Percentiles rank a stretch among this genome's conserved stretches.
Conservation (phyloP, 2,797 vertebrate species). For the Chrysocyon brachyurus region DNA sequence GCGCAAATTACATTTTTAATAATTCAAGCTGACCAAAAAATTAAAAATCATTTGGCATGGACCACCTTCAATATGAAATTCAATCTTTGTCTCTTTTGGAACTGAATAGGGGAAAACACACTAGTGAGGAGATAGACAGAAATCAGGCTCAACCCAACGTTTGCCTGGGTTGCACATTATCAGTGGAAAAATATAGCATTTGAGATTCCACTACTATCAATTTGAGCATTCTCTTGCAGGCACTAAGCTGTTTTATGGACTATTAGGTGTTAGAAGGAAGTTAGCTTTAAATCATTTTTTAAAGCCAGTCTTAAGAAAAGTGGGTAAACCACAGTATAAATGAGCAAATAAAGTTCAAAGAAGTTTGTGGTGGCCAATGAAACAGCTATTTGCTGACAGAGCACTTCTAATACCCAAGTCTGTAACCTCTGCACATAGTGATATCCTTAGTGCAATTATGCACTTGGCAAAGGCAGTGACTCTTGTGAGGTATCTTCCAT, state of each 20-base stretch:
- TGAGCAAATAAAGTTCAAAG: constrained; percentile 73
- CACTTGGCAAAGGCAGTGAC: constrained; percentile 44
- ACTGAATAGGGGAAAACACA: not conserved
- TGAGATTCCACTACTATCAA: constrained; percentile 34
- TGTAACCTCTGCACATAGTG: not conserved
- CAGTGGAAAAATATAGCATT: constrained; percentile 9
- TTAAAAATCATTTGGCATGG: not conserved
- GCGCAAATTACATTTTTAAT: constrained; percentile 45
- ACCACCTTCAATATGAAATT: not conserved
- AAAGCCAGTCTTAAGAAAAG: constrained; percentile 58
- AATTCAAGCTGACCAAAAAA: not conserved
- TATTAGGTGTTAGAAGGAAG: constrained; percentile 57
- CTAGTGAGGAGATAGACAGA: constrained; percentile 3
- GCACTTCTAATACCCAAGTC: not conserved
- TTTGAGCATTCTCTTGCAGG: constrained; percentile 49
- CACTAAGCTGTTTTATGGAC: constrained; percentile 46
- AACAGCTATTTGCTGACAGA: constrained; percentile 53
- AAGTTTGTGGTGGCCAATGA: constrained; percentile 38
- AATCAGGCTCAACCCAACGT: not conserved
- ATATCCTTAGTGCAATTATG: not conserved
- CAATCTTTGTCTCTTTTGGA: constrained; percentile 9
- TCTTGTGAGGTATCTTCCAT: constrained; percentile 44
- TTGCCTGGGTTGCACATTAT: not conserved
- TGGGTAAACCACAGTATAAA: constrained; percentile 46
- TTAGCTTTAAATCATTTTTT: constrained; percentile 64